Evolutionary conservation across 2,888 invertebrate species (phyloP), one percentile per base, ranked within the genome.

Genomic region (Entomobrya multifasciata): DNA sequence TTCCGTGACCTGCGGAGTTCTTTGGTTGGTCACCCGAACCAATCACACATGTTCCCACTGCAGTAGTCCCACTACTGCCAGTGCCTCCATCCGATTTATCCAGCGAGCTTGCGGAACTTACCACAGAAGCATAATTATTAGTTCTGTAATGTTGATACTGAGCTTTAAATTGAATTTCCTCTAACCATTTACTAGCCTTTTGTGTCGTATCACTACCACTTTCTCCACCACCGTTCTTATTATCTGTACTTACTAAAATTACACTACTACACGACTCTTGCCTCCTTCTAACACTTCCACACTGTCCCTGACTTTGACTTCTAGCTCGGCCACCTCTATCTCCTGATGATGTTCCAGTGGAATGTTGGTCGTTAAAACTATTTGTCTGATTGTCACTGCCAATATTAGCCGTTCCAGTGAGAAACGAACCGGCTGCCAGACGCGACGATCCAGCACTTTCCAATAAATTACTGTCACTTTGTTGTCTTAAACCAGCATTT

Each of bases 91-190:
- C 87, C 52, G 85, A 82, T 44, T 89, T 89, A 72, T 89, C 89
- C 57, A 89, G 67, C 10, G 89, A 89, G 52, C 82, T 86, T 0
- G 89, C 87, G 0, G 91, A 90, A 49, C 90, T 90, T 72, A 91
- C 89, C 15, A 90, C 87, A 20, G 91, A 89, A 13, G 89, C 90
- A 62, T 90, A 91, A 86, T 90, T 89, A 80, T 89, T 91, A 13
- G 90, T 90, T 27, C 91, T 79, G 78, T 88, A 91, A 83, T 91
- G 91, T 81, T 90, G 88, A 83, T 90, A 91, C 60, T 90, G 90
- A 82, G 90, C 91, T 67, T 78, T 90, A 76, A 91, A 91, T 72
- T 90, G 90, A 72, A 90, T 90, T 80, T 89, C 86, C 72, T 91
- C 90, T 0, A 90, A 77, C 91, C 91, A 91, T 55, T 70, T 81